Evolutionary conservation across 2,888 invertebrate genomes (phyloP).

Genomic region (Dusona sp.): DNA sequence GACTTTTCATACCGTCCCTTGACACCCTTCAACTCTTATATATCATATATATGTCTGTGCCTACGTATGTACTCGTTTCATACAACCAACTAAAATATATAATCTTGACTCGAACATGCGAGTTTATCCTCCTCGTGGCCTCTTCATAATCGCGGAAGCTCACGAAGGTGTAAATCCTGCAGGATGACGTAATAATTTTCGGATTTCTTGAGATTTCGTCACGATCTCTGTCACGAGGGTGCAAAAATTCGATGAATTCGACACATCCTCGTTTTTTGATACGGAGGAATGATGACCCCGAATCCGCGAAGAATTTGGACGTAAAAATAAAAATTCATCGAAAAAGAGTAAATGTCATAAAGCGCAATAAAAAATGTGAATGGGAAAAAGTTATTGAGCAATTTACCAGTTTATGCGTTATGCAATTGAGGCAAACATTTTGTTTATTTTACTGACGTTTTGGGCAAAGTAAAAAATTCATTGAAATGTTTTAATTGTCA

Average conservation of each 20-base stretch:
- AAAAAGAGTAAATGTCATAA: background rate
- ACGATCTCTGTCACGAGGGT: background rate
- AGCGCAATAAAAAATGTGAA: background rate
- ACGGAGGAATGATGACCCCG: background rate
- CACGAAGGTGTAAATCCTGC: constrained; percentile 7
- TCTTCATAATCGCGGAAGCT: constrained; percentile 48
- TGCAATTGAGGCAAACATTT: background rate
- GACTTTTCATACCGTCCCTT: constrained; percentile 56
- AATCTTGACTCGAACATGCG: constrained; percentile 69
- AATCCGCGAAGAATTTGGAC: background rate
- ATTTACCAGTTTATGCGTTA: background rate
- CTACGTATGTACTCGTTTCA: constrained; percentile 22
- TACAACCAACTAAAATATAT: constrained; percentile 54
- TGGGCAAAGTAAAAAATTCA: background rate
- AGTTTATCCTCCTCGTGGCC: constrained; percentile 50
- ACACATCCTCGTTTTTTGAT: background rate
- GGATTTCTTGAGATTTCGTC: constrained; percentile 27
- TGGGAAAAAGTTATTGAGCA: background rate
- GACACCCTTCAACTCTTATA: constrained; percentile 19
- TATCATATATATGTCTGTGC: background rate
- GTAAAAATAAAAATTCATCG: background rate
- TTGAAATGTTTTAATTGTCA: background rate
- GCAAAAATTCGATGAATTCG: background rate
- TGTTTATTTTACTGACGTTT: background rate
- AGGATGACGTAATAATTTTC: constrained; percentile 34